Evolutionary conservation across 2,797 vertebrate species (phyloP), one percentile per base, ranked within the genome.

Genomic region (Cheirogaleus major): DNA sequence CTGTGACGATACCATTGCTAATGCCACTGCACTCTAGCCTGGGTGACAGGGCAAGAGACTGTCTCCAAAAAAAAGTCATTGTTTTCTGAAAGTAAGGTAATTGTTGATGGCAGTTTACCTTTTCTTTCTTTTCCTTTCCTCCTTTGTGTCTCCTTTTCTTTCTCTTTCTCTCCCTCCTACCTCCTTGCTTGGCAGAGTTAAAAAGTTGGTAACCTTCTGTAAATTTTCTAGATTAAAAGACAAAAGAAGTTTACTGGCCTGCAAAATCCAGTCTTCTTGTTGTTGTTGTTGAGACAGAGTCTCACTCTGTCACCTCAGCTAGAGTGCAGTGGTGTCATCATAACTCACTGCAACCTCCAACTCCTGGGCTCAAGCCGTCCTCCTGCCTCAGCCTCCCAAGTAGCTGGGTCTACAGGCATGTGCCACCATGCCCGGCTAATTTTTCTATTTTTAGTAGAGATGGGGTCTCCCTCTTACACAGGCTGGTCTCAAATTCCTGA

Each of bases 61-160:
- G 3, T n/a, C 73, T 76, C 48, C 32, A 23, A 78, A 55, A 78
- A 72, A 43, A 65, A 65, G 14, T n/a, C 14, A 35, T 67, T 67
- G 63, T 69, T 83, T 61, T 82, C 50, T 83, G 41, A 76, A 61
- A 83, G 61, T 83, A 92, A 92, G 13, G n/a, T 61, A 76, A 69
- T 30, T 61, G 22, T 52, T 43, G 61, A 45, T 38, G 32, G 32
- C 9, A 32, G 23, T 57, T 81, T 8, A 55, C 30, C 35, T 76
- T 45, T 23, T 13, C 20, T 91, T 76, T n/a, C 30, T 63, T 80
- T 52, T 55, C 32, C 55, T 57, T 25, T 57, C 23, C 55, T 57
- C 23, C 55, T 57, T 57, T 69, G 8, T 78, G 17, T 80, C 25
- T 63, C 18, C 38, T 57, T 86, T 50, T 50, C 20, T 38, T 20